phyloP scores from a whole-genome alignment of 2,797 vertebrate species.

The Ctenopoma multispine region DNA sequence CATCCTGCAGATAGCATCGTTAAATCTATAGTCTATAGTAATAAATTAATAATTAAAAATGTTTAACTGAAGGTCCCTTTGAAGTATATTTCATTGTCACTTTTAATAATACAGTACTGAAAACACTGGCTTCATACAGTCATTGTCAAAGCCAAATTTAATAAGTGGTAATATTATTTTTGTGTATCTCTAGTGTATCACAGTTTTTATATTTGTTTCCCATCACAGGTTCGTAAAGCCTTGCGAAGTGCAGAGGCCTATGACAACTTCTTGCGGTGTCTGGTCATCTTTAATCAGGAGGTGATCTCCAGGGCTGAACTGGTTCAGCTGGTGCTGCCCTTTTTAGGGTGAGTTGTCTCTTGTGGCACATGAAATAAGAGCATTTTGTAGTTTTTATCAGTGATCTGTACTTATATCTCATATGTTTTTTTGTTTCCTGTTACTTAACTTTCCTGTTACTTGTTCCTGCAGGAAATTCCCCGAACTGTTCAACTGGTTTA shows the following conservation, averaged over 20 bases:
- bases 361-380: rapidly evolving
- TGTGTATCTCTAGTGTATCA: too few species aligned
- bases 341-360: slow-evolving; percentile 89
- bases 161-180: background rate
- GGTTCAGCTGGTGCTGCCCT: slow-evolving; percentile 96
- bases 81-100: background rate
- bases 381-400: background rate
- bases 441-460: slow-evolving; percentile 11
- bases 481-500: slow-evolving; percentile 98
- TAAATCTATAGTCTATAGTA: background rate
- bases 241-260: slow-evolving; percentile 95
- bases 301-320: slow-evolving; percentile 96
- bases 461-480: slow-evolving; percentile 94
- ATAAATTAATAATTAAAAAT: too few species aligned
- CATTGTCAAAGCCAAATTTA: too few species aligned
- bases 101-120: too few species aligned
- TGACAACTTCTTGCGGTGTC: slow-evolving; percentile 96
- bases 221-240: slow-evolving; percentile 93
- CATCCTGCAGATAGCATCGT: background rate
- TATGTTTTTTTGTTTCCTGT: background rate
- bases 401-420: background rate
- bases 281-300: slow-evolving; percentile 99
- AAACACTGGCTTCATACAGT: too few species aligned
- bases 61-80: background rate
- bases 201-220: background rate